These are phyloP conservation scores for Hoplodrina ambigua DNA, from an alignment of 2,888 invertebrate species.

Conservation along the genomic window DNA sequence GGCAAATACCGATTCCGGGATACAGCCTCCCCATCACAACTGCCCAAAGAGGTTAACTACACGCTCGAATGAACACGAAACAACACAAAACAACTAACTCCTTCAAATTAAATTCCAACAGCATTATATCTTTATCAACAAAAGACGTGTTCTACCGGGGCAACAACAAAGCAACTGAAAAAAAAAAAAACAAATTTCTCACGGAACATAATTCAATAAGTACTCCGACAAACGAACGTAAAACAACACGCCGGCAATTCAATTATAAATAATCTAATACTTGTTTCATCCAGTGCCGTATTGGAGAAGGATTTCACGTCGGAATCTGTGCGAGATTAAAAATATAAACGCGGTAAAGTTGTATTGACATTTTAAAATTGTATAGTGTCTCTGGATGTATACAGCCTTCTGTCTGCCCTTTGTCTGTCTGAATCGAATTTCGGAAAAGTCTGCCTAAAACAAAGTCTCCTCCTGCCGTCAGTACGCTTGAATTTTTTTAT, in stretches of 20 bases:
- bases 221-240: conserved; percentile 61
- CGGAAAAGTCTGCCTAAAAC: neutral
- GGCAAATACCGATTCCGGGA: neutral
- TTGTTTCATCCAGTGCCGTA: conserved; percentile 54
- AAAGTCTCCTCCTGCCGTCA: no score
- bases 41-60: neutral
- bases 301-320: conserved; percentile 30
- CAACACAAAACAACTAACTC: conserved; percentile 17
- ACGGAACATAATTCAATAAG: conserved; percentile 60
- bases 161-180: conserved; percentile 29
- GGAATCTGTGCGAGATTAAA: conserved; percentile 23
- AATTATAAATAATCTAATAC: conserved; percentile 70
- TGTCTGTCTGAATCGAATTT: neutral
- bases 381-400: no score
- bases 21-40: neutral
- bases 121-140: conserved; percentile 40
- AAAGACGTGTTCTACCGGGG: conserved; percentile 28
- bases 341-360: conserved; percentile 9
- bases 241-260: conserved; percentile 62
- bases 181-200: conserved; percentile 55
- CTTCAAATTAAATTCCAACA: conserved; percentile 38
- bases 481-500: no score
- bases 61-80: neutral
- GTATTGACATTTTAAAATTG: conserved; percentile 5
- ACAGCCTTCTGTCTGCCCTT: no score